Base-by-base conservation (phyloP, 2,113 vertebrate species). In the Alligator sinensis region DNA sequence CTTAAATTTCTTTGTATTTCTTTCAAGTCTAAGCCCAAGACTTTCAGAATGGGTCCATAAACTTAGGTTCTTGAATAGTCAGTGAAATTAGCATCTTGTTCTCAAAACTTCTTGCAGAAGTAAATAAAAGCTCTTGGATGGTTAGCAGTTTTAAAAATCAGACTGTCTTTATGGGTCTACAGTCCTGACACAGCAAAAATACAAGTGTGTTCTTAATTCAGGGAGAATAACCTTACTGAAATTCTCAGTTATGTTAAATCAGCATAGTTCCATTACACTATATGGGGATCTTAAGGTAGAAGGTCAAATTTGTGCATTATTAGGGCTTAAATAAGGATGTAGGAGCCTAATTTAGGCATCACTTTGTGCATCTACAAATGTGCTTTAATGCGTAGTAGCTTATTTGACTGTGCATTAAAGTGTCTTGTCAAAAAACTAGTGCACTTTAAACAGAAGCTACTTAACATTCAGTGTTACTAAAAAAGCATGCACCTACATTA, bases 1-100 rank as follows among this genome's bases (percentile, higher is more conserved):
- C 21, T 14, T 58, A 82, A 76, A 82, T 91, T 80, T 84, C 84
- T 94, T 95, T 78, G 21, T 15, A 91, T 66, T 28, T 18, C n/a
- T 77, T 27, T 18, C 54, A 58, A 58, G 28, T 12, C 17, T 58
- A 60, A 78, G 14, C 22, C 57, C 21, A 78, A 78, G n/a, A 60
- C 22, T 78, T 60, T 34, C 6, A 60, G 60, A 78, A 60, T 22
- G 30, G 21, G 8, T 25, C 30, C 58, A n/a, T 78, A 16, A 15
- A 27, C 15, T 27, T 76, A 54, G 25, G 15, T 76, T 55, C 14
- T 17, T 28, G 47, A 76, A 76, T 55, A 13, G 61, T 85, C 28
- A 80, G 5, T 80, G 72, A 66, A 79, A 75, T 84, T 30, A 75
- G 83, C 79, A 93, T 22, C 57, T 6, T 78, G 18, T 21, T 34